Percentiles rank a stretch among this genome's conserved stretches.
phyloP scores from a whole-genome alignment of 2,797 vertebrate species.

The Etheostoma perlongum region DNA sequence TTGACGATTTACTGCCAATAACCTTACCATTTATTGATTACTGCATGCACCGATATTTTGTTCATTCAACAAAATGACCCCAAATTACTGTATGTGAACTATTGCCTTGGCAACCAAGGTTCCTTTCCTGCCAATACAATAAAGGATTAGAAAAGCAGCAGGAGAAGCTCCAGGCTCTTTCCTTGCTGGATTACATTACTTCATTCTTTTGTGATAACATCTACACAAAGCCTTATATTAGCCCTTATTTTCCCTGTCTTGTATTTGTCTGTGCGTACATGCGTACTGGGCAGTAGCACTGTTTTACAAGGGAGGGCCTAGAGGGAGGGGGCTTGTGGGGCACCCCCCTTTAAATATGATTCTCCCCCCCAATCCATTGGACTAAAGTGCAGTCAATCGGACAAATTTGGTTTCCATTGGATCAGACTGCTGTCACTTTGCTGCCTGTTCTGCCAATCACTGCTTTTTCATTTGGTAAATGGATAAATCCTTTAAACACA shows the following conservation, averaged over 20 bases:
- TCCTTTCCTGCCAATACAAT: conserved; percentile 31
- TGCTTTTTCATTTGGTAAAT: too few relatives aligned
- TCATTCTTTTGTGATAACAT: conserved; percentile 55
- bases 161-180: conserved; percentile 34
- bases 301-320: too few relatives aligned
- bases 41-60: conserved; percentile 1
- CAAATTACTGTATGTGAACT: conserved; percentile 6
- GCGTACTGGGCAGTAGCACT: neutral
- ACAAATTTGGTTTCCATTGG: too few relatives aligned
- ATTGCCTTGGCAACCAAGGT: conserved; percentile 24
- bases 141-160: conserved; percentile 46
- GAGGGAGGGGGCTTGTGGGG: too few relatives aligned
- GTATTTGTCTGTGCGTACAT: conserved; percentile 36
- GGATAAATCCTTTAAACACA: too few relatives aligned
- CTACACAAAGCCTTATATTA: conserved; percentile 46
- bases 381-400: too few relatives aligned
- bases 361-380: too few relatives aligned
- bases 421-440: too few relatives aligned
- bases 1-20: conserved; percentile 28
- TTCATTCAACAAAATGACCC: conserved; percentile 26
- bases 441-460: too few relatives aligned
- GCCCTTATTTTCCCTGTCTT: conserved; percentile 41
- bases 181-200: conserved; percentile 46
- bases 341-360: too few relatives aligned
- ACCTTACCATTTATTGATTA: conserved; percentile 23